Evolutionary conservation across 2,888 invertebrate genomes (phyloP), one percentile per base, ranked within the genome.

Genomic region (Xylophagus ater): DNA sequence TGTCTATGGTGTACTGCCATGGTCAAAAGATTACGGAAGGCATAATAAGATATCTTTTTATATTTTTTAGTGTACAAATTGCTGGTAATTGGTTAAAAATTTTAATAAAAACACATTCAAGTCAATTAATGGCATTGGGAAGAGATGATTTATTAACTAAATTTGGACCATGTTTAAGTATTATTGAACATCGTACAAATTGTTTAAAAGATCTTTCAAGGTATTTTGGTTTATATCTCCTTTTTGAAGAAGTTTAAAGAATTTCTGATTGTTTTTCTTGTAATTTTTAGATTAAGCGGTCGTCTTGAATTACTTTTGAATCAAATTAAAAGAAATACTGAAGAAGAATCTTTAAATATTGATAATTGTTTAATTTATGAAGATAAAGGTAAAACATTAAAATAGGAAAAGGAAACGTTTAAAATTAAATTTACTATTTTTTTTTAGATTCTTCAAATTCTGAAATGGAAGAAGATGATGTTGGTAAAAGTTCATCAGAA

Each of bases 81-180:
- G 57, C 58, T 1, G 46, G 58, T 4, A 53, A 49, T 29, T 65
- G 65, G 65, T 46, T 65, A 5, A 55, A 57, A 37, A 25, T 47
- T 5, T 44, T 65, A 30, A 46, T 55, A 1, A 54, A 57, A 40
- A 61, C 58, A 21, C 65, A 65, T 43, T 57, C 62, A 3, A 62
- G 63, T 42, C 57, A 63, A 34, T 40, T 65, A 30, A 59, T 65
- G 59, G 60, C 64, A 9, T 49, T 60, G 17, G 62, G 62, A 5
- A 49, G 53, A 14, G 53, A 57, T 9, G 60, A 63, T 34, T 47
- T 65, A 21, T 49, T 58, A 3, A 51, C 55, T 9, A 61, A 60
- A 43, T 55, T 65, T 33, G 59, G 57, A 15, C 51, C 61, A 2
- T 59, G 60, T n/a, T 51, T 65, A 12, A 65, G 65, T 18, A 56